Evolutionary conservation across 2,797 vertebrate species (phyloP), one percentile per base, ranked within the genome.

Genomic region (Microctenopoma stevenorrisi): DNA sequence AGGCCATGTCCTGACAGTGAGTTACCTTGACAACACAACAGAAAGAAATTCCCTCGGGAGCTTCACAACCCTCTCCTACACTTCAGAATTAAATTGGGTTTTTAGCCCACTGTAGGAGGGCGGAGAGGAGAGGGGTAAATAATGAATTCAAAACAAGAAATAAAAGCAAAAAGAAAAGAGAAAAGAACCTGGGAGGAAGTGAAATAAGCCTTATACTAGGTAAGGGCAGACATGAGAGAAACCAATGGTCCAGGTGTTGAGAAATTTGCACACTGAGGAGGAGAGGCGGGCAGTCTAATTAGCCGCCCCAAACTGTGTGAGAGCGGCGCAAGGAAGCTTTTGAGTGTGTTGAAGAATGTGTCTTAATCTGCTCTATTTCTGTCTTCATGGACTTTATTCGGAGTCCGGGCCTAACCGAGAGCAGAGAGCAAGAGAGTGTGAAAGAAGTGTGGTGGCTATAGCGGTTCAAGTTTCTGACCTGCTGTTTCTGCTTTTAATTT

Each of bases 21-120:
- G 81, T 78, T 91, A 85, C 89, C 81, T 80, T 90, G 82, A 80
- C 64, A 56, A 90, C 87, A 77, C 65, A 55, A 75, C 64, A 72
- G 74, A 61, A 60, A 35, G 14, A 26, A n/a, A 22, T 4, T 63
- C 77, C 71, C 51, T 68, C 8, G 0, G 76, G 64, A 85, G 74
- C 52, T 65, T 89, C 52, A 68, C 67, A 77, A 64, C 38, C 62
- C 48, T 74, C 53, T 69, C 44, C 58, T 64, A 55, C 46, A 50
- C 67, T 51, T 64, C 75, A 79, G 66, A 79, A 87, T 86, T 82
- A 86, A 88, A 88, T 84, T 78, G 78, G 77, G 80, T 84, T 87
- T 84, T 82, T 81, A 78, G 74, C 62, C 76, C 65, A 68, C 47
- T 74, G 49, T 47, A 64, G 38, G 59, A 77, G 59, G 37, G 14